Evolutionary conservation across 1,140 invertebrate species (phyloP), one percentile per base, ranked within the genome.

Genomic region (Drosophila athabasca): DNA sequence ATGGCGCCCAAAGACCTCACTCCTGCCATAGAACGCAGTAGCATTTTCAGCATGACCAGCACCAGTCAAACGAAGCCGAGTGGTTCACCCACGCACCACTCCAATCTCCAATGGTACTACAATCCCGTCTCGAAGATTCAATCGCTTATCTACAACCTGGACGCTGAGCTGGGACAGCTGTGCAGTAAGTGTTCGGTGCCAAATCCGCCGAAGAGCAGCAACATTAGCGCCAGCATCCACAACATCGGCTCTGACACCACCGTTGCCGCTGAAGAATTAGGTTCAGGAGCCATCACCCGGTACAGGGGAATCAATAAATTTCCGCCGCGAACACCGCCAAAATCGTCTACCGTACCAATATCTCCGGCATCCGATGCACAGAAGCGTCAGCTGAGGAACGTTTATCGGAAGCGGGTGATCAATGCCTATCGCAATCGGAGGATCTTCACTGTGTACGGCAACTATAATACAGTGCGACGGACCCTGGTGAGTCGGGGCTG

Each of bases 401-500:
- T 79, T 0, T 91, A 91, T 43, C 49, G 83, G 1, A 70, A 71
- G 9, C 84, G 82, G 7, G 90, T 90, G 1, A 90, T 90, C n/a
- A 81, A 91, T 17, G 90, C 90, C 0, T 91, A 90, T 76, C 79
- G 85, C 3, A 90, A 91, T 57, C 75, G 89, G 11, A 73, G 77
- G 2, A 91, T 91, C 22, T 91, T 91, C 39, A 91, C 89, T 6
- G 83, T 91, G 3, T 81, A 79, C 51, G 90, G 90, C 0, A 90
- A 90, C 44, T 91, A 91, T 26, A 60, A 76, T 5, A 90, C 90
- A 3, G 70, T 91, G 2, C 45, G 94, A 48, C 90, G 92, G 50
- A 93, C 94, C 26, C 85, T 95, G 62, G 61, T 93, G 59, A 85
- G 92, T 44, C 79, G 94, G 15, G 94, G 94, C 2, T 95, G 94